phyloP scores from a whole-genome alignment of 2,797 vertebrate species.

The Galaxias olidus region DNA sequence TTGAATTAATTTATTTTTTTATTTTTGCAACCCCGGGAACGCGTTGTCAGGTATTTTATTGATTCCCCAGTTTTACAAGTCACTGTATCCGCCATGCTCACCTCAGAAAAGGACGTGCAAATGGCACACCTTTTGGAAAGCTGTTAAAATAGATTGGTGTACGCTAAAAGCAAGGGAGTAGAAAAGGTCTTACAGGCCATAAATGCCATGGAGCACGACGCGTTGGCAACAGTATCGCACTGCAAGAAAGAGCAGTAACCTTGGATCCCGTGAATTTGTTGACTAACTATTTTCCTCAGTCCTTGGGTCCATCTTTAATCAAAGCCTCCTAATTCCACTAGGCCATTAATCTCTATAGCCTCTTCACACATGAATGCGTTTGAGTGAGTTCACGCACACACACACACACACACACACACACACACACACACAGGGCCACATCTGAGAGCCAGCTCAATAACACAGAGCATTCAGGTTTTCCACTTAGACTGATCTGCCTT shows the following conservation, averaged over 20 bases:
- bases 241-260: background rate
- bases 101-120: slow-evolving; percentile 18
- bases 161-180: background rate
- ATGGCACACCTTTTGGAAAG: slow-evolving; percentile 18
- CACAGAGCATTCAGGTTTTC: slow-evolving; percentile 46
- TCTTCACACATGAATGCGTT: slow-evolving; percentile 22
- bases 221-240: no score
- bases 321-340: background rate
- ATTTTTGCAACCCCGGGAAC: background rate
- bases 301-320: slow-evolving; percentile 11
- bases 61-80: slow-evolving; percentile 17
- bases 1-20: background rate
- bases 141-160: background rate
- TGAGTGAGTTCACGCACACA: background rate
- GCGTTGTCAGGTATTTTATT: slow-evolving; percentile 2
- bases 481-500: slow-evolving; percentile 51
- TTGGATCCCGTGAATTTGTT: background rate
- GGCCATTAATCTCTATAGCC: slow-evolving; percentile 11
- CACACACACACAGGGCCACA: slow-evolving; percentile 19
- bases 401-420: slow-evolving; percentile 15
- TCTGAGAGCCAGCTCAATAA: slow-evolving; percentile 56
- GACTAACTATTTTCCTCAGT: background rate
- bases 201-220: background rate
- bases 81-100: slow-evolving; percentile 22
- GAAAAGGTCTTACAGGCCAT: slow-evolving; percentile 1